phyloP scores from a whole-genome alignment of 35 echinoderm and acorn worm genomes.

The Chiridota heheva region DNA sequence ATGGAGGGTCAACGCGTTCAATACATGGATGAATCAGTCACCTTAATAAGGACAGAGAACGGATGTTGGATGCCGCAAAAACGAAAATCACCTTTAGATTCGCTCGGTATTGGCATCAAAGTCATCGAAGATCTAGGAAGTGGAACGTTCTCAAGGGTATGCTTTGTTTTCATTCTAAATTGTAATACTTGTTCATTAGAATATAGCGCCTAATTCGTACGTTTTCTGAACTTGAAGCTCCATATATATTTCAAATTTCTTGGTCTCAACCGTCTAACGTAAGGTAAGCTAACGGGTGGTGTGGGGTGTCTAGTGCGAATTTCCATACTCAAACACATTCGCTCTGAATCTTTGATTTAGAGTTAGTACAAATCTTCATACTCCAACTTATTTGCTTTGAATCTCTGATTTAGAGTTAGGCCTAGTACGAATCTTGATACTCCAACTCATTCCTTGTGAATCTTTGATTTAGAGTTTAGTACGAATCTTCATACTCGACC shows the following conservation, averaged over 20 bases:
- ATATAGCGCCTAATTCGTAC: not conserved
- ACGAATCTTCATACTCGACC: too few relatives aligned
- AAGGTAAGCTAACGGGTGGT: not conserved
- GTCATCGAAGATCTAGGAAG: slow-evolving; percentile 23
- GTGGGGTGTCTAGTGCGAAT: not conserved
- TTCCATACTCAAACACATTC: not conserved
- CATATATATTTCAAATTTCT: not conserved
- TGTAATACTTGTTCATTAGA: too few relatives aligned
- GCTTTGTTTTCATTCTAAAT: not conserved
- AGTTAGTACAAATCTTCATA: too few relatives aligned
- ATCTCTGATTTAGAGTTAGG: too few relatives aligned
- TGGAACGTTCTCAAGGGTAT: slow-evolving; percentile 50
- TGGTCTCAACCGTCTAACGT: not conserved
- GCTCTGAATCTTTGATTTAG: too few relatives aligned
- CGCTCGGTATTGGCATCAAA: slow-evolving; percentile 40
- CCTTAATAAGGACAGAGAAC: slow-evolving; percentile 25
- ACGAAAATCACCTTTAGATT: slow-evolving; percentile 22
- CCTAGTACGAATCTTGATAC: too few relatives aligned
- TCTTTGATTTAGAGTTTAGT: too few relatives aligned
- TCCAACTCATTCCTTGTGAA: too few relatives aligned
- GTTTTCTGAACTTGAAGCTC: not conserved
- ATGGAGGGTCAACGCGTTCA: slow-evolving; percentile 23
- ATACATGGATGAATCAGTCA: slow-evolving; percentile 37
- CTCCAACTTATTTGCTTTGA: too few relatives aligned
- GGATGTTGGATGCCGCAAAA: slow-evolving; percentile 42